Conservation (phyloP, 2,797 vertebrate species). For the Pantherophis alleghaniensis region DNA sequence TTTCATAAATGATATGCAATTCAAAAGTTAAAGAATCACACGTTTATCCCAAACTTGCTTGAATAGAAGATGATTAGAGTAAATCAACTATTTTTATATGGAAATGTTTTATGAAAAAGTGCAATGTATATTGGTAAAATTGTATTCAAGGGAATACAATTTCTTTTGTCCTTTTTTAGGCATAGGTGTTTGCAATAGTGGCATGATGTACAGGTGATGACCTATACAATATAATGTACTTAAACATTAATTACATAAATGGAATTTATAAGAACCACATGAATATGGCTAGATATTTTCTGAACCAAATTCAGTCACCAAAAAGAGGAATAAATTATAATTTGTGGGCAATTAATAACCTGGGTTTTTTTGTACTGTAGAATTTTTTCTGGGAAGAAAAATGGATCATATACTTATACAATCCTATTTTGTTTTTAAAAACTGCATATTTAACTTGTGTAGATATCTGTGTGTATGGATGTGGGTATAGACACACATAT, state of each 20-base stretch:
- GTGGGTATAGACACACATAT: no score
- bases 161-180: constrained; percentile 35
- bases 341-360: neutral
- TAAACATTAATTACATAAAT: constrained; percentile 43
- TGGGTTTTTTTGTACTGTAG: constrained; percentile 18
- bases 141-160: neutral
- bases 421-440: constrained; percentile 22
- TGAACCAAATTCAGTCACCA: neutral
- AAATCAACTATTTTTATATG: neutral
- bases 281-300: neutral
- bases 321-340: constrained; percentile 3
- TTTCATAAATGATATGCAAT: neutral
- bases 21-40: neutral
- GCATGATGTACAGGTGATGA: constrained; percentile 24
- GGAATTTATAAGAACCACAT: neutral
- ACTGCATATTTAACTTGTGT: neutral
- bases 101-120: constrained; percentile 23
- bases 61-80: constrained; percentile 24
- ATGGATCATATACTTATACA: neutral
- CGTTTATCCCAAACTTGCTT: neutral
- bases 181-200: constrained; percentile 33
- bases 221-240: constrained; percentile 50
- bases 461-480: neutral
- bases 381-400: constrained; percentile 5
- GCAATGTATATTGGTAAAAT: neutral